Conservation (phyloP, 2,888 invertebrate species). For the Limnephilus marmoratus region DNA sequence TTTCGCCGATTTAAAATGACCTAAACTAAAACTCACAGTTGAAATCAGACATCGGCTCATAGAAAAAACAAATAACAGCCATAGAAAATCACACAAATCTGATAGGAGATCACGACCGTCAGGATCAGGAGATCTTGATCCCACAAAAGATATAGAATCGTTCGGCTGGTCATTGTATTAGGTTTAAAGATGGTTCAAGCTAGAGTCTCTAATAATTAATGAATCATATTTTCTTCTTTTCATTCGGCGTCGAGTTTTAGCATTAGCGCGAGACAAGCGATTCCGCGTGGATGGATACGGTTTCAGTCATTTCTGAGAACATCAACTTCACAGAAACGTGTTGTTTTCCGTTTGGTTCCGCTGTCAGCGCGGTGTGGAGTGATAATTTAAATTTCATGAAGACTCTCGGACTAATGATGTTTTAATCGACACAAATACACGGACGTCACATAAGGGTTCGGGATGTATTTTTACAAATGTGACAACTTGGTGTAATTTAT, state of each 20-base stretch:
- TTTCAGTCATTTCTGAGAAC: not conserved
- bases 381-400: slow-evolving; percentile 33
- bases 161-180: not conserved
- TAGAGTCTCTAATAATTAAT: not conserved
- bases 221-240: not conserved
- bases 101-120: too few species aligned
- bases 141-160: too few species aligned
- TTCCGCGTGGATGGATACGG: slow-evolving; percentile 12
- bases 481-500: not conserved
- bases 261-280: not conserved
- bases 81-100: too few species aligned
- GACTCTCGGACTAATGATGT: slow-evolving; percentile 19
- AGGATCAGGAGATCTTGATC: too few species aligned
- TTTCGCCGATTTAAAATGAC: too few species aligned
- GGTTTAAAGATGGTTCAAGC: not conserved
- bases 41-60: too few species aligned
- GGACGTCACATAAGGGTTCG: not conserved
- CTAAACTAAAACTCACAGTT: too few species aligned
- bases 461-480: not conserved
- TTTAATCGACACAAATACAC: slow-evolving; percentile 24
- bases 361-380: slow-evolving; percentile 29
- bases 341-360: slow-evolving; percentile 21
- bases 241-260: not conserved
- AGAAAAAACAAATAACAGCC: too few species aligned
- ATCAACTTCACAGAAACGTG: not conserved